These are phyloP conservation scores for Brachycybe producta DNA, from an alignment of 2,888 invertebrate genomes.

Conservation along the genomic window DNA sequence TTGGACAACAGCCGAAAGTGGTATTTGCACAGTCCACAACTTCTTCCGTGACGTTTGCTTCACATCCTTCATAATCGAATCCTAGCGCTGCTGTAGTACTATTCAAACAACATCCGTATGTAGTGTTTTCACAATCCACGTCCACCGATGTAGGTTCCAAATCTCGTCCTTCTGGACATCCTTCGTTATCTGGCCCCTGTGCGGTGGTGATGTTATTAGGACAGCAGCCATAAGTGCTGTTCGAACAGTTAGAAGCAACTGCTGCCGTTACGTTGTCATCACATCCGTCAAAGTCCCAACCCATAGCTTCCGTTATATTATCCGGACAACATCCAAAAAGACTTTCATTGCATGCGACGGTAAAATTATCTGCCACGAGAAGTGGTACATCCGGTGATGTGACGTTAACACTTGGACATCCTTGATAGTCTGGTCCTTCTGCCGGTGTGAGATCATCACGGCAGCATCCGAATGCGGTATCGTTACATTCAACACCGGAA, in stretches of 20 bases:
- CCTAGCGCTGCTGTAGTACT: neutral
- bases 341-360: conserved; percentile 22
- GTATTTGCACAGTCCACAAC: conserved; percentile 15
- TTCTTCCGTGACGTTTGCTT: neutral
- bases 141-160: neutral
- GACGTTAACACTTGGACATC: conserved; percentile 63
- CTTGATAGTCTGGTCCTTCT: conserved; percentile 56
- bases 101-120: neutral
- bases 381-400: conserved; percentile 6
- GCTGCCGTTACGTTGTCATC: conserved; percentile 4
- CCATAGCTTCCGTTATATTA: conserved; percentile 36
- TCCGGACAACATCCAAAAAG: conserved; percentile 48
- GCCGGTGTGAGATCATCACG: conserved; percentile 54
- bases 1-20: conserved; percentile 47
- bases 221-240: conserved; percentile 51
- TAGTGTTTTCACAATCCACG: neutral
- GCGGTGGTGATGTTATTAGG: conserved; percentile 47
- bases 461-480: conserved; percentile 53
- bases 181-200: conserved; percentile 48
- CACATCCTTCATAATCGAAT: neutral
- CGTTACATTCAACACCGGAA: conserved; percentile 24
- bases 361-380: conserved; percentile 22
- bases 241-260: neutral
- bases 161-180: conserved; percentile 37
- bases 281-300: conserved; percentile 29